Percentiles rank a stretch among this genome's conserved stretches.
Conservation (phyloP, 2,113 vertebrate genomes). For the Myrmecophaga tridactyla region DNA sequence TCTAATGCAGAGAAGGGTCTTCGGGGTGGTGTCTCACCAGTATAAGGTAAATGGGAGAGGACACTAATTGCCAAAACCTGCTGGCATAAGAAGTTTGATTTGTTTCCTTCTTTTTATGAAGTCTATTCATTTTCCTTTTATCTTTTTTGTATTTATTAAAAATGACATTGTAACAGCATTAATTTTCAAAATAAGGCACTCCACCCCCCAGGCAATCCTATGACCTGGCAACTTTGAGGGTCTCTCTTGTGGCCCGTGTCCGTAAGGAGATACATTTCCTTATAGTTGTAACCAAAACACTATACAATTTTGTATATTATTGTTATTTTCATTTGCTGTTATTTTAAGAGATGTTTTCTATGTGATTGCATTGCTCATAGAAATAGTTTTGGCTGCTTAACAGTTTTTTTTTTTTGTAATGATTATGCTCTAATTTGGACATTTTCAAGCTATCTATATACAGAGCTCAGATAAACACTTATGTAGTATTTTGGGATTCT, state of each 20-base stretch:
- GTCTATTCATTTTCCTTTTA: background rate
- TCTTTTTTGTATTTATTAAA: constrained; percentile 16
- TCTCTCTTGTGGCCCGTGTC: background rate
- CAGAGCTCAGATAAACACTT: background rate
- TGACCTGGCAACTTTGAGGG: background rate
- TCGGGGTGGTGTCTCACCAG: background rate
- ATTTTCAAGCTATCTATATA: constrained; percentile 21
- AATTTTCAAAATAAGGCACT: background rate
- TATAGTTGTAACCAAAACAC: background rate
- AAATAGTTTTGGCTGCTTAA: constrained; percentile 13
- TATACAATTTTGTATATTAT: background rate
- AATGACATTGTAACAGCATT: background rate
- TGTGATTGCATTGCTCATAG: background rate
- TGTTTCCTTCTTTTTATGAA: background rate
- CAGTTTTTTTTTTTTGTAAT: background rate
- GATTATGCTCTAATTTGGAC: background rate
- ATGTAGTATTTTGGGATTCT: background rate
- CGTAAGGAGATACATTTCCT: background rate
- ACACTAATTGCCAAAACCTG: background rate
- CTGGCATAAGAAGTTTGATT: background rate
- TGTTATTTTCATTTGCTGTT: background rate
- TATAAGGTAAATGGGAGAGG: background rate
- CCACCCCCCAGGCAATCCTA: background rate
- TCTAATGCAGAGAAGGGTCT: background rate
- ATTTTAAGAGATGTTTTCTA: background rate